Conservation (phyloP, 2,113 vertebrate species). For the Vulpes vulpes region DNA sequence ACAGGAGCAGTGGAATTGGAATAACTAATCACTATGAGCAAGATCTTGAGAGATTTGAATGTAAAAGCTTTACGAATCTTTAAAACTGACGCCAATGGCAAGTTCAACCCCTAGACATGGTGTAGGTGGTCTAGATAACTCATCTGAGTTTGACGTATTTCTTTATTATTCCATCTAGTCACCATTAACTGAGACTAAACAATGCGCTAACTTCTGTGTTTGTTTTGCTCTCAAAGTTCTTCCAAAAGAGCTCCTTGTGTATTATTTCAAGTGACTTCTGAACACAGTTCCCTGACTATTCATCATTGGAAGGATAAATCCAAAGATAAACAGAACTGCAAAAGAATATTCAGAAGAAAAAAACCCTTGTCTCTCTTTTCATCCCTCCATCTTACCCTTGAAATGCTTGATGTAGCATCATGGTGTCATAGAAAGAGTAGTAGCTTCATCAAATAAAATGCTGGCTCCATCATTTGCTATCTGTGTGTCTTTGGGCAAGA, state of each 20-base stretch:
- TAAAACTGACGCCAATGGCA: neutral
- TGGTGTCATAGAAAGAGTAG: neutral
- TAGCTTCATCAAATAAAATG: neutral
- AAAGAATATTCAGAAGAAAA: neutral
- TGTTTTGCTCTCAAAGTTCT: neutral
- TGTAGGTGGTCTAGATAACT: neutral
- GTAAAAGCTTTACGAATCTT: neutral
- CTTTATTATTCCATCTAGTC: neutral
- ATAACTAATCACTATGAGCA: neutral
- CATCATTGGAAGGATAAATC: neutral
- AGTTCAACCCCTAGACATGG: neutral
- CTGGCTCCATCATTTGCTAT: neutral
- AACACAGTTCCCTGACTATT: neutral
- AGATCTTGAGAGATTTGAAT: neutral
- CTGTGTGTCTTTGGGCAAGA: neutral
- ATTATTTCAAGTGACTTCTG: constrained; percentile 17
- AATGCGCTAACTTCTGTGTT: neutral
- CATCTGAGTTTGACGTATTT: neutral
- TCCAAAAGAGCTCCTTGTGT: neutral
- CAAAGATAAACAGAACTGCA: neutral
- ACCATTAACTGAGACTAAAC: neutral
- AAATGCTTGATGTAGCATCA: neutral
- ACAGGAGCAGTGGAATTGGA: neutral
- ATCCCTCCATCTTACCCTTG: neutral
- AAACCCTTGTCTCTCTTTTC: neutral